Conservation (phyloP, 2,113 vertebrate species). For the Bubo scandiacus region DNA sequence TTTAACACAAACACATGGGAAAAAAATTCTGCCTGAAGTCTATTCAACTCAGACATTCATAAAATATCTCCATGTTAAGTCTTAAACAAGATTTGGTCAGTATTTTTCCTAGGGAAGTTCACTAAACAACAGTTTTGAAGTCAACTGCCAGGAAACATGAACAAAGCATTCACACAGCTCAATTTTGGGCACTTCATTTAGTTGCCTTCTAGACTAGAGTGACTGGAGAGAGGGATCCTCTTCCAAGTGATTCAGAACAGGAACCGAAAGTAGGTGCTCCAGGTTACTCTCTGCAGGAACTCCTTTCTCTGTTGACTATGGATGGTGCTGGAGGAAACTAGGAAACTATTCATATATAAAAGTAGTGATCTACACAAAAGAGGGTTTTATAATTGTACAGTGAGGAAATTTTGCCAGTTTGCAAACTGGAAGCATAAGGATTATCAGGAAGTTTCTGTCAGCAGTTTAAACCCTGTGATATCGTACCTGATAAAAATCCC, state of each 20-base stretch:
- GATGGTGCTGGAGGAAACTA: background rate
- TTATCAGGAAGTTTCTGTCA: background rate
- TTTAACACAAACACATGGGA: background rate
- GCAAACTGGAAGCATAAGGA: background rate
- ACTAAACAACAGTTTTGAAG: background rate
- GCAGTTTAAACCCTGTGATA: background rate
- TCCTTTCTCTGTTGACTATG: background rate
- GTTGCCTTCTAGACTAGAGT: background rate
- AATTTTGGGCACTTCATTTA: background rate
- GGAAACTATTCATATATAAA: background rate
- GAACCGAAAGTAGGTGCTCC: rapidly evolving
- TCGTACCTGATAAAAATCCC: background rate
- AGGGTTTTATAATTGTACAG: background rate
- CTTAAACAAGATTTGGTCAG: background rate
- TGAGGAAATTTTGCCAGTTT: background rate
- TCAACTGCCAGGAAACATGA: background rate
- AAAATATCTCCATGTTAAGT: background rate
- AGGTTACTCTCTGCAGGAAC: background rate
- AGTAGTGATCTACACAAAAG: background rate
- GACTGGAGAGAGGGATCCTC: background rate
- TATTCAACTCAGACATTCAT: background rate
- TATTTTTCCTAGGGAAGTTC: background rate
- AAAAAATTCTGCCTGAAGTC: background rate
- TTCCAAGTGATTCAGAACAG: background rate
- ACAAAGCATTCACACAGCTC: background rate